Conservation (phyloP, 2,888 invertebrate genomes). For the Morinoia aosen region DNA sequence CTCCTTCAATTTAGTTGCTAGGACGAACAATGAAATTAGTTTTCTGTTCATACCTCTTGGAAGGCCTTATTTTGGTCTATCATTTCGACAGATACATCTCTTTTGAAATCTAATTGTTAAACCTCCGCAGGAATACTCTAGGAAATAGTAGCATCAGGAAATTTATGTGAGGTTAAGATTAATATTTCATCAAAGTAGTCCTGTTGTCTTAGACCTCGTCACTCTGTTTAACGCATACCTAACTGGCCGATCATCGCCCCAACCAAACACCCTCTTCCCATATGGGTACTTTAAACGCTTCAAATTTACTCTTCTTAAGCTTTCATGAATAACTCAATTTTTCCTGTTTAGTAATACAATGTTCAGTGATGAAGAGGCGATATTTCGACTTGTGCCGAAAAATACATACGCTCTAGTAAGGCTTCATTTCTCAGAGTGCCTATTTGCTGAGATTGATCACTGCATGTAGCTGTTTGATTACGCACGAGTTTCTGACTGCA, state of each 20-base stretch:
- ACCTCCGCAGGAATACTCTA: background rate
- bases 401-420: background rate
- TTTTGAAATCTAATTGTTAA: background rate
- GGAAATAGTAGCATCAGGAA: background rate
- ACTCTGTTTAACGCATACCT: background rate
- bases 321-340: background rate
- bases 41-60: too few species aligned
- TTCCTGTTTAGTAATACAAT: background rate
- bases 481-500: background rate
- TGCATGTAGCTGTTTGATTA: background rate
- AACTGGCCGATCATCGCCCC: background rate
- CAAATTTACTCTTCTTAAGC: background rate
- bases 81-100: background rate
- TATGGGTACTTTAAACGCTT: background rate
- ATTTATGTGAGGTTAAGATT: background rate
- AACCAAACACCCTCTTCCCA: background rate
- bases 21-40: too few species aligned
- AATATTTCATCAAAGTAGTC: background rate
- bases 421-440: background rate
- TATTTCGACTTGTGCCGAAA: background rate
- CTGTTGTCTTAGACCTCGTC: background rate
- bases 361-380: background rate
- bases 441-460: background rate
- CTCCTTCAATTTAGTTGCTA: too few species aligned
- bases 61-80: too few species aligned